phyloP scores from a whole-genome alignment of 2,797 vertebrate genomes.

The Brotula barbata region DNA sequence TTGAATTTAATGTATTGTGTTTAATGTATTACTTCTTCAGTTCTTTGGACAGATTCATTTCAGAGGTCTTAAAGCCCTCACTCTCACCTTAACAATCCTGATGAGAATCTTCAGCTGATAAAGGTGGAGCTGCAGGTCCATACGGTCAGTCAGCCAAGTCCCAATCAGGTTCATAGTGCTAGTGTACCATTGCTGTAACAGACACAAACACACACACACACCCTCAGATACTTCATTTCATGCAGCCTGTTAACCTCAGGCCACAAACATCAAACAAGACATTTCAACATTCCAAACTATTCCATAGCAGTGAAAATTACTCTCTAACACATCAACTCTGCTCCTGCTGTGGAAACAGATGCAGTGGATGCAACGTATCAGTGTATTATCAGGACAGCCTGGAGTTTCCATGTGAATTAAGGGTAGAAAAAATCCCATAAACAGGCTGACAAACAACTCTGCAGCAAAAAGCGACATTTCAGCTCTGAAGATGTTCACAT shows the following conservation, averaged over 20 bases:
- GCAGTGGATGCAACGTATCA: no score
- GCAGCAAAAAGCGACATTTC: constrained; percentile 1
- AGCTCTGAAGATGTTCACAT: constrained; percentile 27
- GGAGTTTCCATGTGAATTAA: constrained; percentile 6
- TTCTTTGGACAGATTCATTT: no score
- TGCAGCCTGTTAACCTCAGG: neutral
- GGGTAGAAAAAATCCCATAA: neutral
- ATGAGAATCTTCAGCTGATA: constrained; percentile 99
- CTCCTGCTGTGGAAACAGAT: neutral
- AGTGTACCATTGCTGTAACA: constrained; percentile 99
- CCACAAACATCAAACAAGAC: neutral
- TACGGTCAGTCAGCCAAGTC: constrained; percentile 97
- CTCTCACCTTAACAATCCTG: constrained; percentile 93
- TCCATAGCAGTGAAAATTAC: neutral
- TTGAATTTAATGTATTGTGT: no score
- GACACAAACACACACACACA: constrained; percentile 32
- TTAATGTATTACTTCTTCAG: no score
- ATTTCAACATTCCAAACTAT: constrained; percentile 7
- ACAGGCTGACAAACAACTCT: constrained; percentile 20
- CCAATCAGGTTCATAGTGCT: constrained; percentile 97
- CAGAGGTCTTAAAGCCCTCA: no score
- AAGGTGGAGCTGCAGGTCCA: constrained; percentile 98
- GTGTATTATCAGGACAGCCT: constrained; percentile 10
- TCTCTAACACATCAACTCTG: neutral
- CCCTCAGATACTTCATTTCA: neutral